Evolutionary conservation across 2,797 vertebrate genomes (phyloP).

Genomic region (Scyliorhinus canicula): DNA sequence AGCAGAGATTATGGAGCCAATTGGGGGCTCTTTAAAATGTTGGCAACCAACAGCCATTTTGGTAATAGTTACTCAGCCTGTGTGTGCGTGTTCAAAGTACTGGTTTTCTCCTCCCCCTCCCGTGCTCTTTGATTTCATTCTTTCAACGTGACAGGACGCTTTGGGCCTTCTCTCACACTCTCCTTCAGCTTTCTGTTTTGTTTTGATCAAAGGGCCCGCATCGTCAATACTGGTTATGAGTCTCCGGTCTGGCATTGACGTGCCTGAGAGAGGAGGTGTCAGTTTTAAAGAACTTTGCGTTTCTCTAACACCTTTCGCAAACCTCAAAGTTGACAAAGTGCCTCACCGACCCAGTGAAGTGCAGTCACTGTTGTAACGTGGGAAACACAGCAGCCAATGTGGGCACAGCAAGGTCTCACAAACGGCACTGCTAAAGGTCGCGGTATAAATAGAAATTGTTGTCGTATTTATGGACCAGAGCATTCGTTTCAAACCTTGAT

Average conservation of each 20-base stretch:
- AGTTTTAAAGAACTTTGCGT: neutral
- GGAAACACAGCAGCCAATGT: neutral
- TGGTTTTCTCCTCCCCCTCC: neutral
- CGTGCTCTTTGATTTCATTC: neutral
- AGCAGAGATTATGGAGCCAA: neutral
- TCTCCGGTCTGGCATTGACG: neutral
- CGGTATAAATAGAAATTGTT: neutral
- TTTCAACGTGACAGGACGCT: neutral
- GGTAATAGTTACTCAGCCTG: neutral
- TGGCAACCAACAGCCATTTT: neutral
- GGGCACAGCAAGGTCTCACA: neutral
- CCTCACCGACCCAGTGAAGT: neutral
- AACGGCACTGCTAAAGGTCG: neutral
- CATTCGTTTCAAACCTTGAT: neutral
- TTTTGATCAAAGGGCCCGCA: neutral
- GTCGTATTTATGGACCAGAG: neutral
- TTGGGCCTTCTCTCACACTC: neutral
- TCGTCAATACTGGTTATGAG: too few relatives aligned
- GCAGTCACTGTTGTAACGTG: neutral
- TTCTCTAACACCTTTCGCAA: neutral
- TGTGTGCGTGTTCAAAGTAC: neutral
- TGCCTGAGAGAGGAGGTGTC: neutral
- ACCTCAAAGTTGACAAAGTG: neutral
- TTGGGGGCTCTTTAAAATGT: neutral
- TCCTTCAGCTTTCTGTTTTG: neutral